phyloP scores from a whole-genome alignment of 2,113 vertebrate genomes.

The Myrmecobius fasciatus region DNA sequence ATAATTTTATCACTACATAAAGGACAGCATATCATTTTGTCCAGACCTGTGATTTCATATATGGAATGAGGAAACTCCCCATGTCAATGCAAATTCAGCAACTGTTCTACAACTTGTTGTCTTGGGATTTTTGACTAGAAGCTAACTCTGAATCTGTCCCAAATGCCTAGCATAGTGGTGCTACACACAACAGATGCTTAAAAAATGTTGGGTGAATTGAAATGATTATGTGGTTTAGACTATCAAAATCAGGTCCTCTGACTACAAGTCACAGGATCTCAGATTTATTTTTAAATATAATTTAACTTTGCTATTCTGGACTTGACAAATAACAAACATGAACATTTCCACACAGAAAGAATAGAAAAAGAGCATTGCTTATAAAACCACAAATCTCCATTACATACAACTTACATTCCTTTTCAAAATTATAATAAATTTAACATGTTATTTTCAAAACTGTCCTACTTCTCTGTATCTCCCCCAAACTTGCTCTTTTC shows the following conservation, averaged over 20 bases:
- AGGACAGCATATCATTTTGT: background rate
- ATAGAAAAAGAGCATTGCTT: background rate
- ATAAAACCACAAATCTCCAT: background rate
- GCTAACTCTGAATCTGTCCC: background rate
- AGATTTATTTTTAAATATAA: conserved; percentile 2
- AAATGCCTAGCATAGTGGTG: background rate
- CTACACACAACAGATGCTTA: background rate
- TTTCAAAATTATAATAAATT: background rate
- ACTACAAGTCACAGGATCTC: background rate
- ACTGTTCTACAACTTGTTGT: background rate
- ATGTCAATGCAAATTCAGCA: background rate
- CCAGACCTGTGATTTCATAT: background rate
- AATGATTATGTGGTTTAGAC: background rate
- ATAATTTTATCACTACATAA: background rate
- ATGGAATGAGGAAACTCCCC: background rate
- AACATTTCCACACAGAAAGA: background rate
- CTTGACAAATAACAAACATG: background rate
- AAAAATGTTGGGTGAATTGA: background rate
- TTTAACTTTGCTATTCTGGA: background rate
- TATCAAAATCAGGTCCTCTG: background rate
- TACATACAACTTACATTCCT: background rate
- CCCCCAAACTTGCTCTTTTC: background rate
- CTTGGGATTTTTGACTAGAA: background rate
- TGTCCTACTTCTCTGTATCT: background rate
- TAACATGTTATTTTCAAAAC: background rate